phyloP scores from a whole-genome alignment of 2,797 vertebrate genomes.

The Strix occidentalis region DNA sequence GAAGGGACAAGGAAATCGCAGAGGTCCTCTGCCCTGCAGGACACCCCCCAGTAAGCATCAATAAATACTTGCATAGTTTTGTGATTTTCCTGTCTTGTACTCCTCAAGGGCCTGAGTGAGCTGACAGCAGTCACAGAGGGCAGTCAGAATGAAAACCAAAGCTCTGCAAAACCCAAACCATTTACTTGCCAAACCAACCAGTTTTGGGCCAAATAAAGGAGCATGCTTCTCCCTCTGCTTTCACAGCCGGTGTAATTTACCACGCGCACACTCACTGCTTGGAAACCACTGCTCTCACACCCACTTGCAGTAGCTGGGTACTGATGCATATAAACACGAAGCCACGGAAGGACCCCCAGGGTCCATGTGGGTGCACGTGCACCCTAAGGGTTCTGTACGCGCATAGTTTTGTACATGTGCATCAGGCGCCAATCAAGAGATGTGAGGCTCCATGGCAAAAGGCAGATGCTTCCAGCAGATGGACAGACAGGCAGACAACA shows the following conservation, averaged over 20 bases:
- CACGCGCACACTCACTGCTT: accelerated
- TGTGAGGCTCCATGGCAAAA: neutral
- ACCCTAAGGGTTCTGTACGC: neutral
- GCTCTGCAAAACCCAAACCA: neutral
- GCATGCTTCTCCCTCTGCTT: neutral
- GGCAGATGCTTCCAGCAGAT: neutral
- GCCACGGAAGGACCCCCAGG: neutral
- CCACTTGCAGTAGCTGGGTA: neutral
- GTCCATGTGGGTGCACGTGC: neutral
- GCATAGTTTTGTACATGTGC: accelerated
- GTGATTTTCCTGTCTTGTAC: neutral
- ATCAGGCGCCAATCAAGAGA: accelerated
- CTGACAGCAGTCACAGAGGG: neutral
- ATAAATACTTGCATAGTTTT: neutral
- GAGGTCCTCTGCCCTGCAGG: neutral
- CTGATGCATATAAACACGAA: neutral
- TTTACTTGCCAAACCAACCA: neutral
- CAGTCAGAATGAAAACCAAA: neutral
- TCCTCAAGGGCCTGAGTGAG: neutral
- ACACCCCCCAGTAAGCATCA: neutral
- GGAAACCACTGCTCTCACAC: neutral
- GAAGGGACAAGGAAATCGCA: neutral
- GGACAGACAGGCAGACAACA: neutral
- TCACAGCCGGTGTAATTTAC: neutral
- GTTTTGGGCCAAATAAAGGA: neutral